Conservation (phyloP, 2,888 invertebrate species). For the Ochlodes sylvanus region DNA sequence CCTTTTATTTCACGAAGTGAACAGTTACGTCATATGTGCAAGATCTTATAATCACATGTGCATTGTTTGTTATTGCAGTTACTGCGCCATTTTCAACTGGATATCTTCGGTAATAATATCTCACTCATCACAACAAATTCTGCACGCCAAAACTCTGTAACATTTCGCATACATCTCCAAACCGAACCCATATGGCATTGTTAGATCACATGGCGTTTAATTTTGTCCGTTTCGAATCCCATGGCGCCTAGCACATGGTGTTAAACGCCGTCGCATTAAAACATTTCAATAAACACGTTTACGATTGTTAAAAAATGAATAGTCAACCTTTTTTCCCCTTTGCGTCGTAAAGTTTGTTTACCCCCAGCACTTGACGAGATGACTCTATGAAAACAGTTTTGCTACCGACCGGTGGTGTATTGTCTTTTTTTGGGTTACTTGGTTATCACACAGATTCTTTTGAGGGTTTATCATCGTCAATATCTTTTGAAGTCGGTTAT, state of each 20-base stretch:
- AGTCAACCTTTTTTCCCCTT: conserved; percentile 63
- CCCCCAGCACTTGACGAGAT: conserved; percentile 71
- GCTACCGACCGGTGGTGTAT: conserved; percentile 54
- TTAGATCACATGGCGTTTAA: conserved; percentile 53
- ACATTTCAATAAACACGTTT: conserved; percentile 63
- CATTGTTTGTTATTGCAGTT: no score
- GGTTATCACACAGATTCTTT: conserved; percentile 16
- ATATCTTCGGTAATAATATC: not conserved
- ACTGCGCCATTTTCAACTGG: not conserved
- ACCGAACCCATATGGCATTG: conserved; percentile 31
- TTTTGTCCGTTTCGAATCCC: conserved; percentile 59
- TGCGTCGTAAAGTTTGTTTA: conserved; percentile 72
- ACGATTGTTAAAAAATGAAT: conserved; percentile 63
- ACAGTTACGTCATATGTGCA: no score
- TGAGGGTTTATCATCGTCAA: conserved; percentile 18
- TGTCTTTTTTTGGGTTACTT: conserved; percentile 49
- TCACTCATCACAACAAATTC: not conserved
- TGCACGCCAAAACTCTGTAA: not conserved
- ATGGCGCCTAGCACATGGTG: conserved; percentile 79
- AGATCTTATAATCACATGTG: no score
- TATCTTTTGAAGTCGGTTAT: conserved; percentile 24
- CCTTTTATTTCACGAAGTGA: no score
- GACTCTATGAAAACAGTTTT: conserved; percentile 65
- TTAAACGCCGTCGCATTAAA: conserved; percentile 55
- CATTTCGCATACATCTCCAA: conserved; percentile 30